Evolutionary conservation across 2,888 invertebrate species (phyloP).

Genomic region (Pachliopta kotzebuea): DNA sequence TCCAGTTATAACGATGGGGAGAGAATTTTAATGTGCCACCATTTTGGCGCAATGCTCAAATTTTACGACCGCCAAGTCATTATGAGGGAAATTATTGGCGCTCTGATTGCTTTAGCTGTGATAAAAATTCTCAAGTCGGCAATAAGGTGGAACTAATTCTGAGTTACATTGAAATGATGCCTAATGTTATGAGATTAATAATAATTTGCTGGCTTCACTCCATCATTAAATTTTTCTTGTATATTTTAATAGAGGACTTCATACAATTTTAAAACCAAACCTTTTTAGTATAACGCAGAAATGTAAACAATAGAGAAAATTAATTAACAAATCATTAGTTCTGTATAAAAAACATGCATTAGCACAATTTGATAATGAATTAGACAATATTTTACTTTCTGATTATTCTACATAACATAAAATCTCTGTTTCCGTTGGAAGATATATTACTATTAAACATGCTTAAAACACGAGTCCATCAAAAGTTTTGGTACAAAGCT

Average conservation of each 20-base stretch:
- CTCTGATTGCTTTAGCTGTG: slow-evolving; percentile 79
- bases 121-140: slow-evolving; percentile 79
- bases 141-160: slow-evolving; percentile 80
- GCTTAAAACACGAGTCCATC: slow-evolving; percentile 79
- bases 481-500: slow-evolving; percentile 75
- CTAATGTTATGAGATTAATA: slow-evolving; percentile 44
- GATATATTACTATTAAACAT: slow-evolving; percentile 78
- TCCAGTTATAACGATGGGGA: slow-evolving; percentile 78
- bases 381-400: background rate
- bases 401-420: background rate
- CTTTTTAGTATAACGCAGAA: background rate
- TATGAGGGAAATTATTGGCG: slow-evolving; percentile 80
- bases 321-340: background rate
- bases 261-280: background rate
- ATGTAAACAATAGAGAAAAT: background rate
- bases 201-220: slow-evolving; percentile 8
- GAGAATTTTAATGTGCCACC: slow-evolving; percentile 80
- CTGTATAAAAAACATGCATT: background rate
- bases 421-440: slow-evolving; percentile 34
- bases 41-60: slow-evolving; percentile 81
- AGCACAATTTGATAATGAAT: background rate
- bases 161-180: slow-evolving; percentile 66
- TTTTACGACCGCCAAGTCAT: slow-evolving; percentile 78
- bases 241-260: background rate
- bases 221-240: background rate